Conservation (phyloP, 2,797 vertebrate genomes). For the Myotis planiceps region DNA sequence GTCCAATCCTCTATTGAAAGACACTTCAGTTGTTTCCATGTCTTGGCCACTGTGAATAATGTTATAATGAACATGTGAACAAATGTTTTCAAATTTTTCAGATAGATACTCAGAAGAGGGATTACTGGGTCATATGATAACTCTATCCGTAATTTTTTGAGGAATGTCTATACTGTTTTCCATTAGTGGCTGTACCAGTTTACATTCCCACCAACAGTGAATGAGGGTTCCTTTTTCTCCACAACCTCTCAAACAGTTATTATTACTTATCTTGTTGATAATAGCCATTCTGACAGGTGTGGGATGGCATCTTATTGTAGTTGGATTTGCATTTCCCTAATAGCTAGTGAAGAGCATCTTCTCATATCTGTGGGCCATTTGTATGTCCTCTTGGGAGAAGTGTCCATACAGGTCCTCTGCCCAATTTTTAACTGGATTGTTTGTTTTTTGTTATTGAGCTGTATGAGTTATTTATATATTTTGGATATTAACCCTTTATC, state of each 20-base stretch:
- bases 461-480: background rate
- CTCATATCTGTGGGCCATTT: background rate
- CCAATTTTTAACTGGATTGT: background rate
- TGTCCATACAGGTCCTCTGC: background rate
- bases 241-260: background rate
- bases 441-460: background rate
- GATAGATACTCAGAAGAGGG: background rate
- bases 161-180: background rate
- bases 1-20: background rate
- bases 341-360: background rate
- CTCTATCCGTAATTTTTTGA: background rate
- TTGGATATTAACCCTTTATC: background rate
- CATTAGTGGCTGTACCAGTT: background rate
- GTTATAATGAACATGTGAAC: background rate
- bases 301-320: background rate
- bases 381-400: background rate
- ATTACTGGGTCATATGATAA: background rate
- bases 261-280: background rate
- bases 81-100: background rate
- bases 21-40: background rate
- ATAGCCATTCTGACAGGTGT: background rate
- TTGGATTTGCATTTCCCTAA: background rate
- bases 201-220: background rate
- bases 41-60: background rate
- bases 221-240: background rate